Percentiles rank a stretch among this genome's conserved stretches.
phyloP scores from a whole-genome alignment of 1,140 invertebrate genomes.

The Drosophila yakuba region DNA sequence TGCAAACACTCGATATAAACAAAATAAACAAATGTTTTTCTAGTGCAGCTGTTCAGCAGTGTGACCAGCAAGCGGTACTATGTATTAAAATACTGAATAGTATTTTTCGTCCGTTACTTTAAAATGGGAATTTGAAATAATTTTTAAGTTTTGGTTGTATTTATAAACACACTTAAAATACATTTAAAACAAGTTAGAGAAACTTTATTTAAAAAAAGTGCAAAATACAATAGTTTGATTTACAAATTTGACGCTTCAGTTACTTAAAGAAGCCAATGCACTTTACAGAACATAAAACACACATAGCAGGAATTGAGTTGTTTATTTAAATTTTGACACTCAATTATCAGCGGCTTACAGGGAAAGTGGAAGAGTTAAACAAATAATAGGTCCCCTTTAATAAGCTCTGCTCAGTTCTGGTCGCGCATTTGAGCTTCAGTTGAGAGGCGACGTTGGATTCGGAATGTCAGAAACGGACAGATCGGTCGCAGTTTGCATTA shows the following conservation, averaged over 20 bases:
- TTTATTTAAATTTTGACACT: slow-evolving; percentile 3
- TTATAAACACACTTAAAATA: too few relatives aligned
- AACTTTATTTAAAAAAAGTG: neutral
- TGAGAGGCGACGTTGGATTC: slow-evolving; percentile 13
- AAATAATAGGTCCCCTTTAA: slow-evolving; percentile 8
- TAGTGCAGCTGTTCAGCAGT: slow-evolving; percentile 21
- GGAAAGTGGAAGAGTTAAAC: slow-evolving; percentile 1
- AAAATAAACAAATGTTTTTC: slow-evolving; percentile 10
- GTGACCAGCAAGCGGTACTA: neutral
- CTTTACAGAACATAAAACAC: neutral
- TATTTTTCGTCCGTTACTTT: slow-evolving; percentile 14
- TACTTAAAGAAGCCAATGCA: too few relatives aligned
- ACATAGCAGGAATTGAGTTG: neutral
- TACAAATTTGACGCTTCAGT: too few relatives aligned
- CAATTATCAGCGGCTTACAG: slow-evolving; percentile 6
- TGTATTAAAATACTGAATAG: too few relatives aligned
- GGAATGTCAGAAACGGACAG: slow-evolving; percentile 8
- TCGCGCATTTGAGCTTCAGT: slow-evolving; percentile 23
- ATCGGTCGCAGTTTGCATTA: slow-evolving; percentile 1
- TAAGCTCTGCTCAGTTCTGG: neutral
- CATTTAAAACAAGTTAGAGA: too few relatives aligned
- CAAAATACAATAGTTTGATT: too few relatives aligned
- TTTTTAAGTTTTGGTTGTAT: too few relatives aligned
- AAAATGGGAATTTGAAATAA: neutral
- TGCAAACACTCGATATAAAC: slow-evolving; percentile 14